These are phyloP conservation scores for Chelonoidis abingdonii DNA, from an alignment of 2,113 vertebrate genomes.

Conservation along the genomic window DNA sequence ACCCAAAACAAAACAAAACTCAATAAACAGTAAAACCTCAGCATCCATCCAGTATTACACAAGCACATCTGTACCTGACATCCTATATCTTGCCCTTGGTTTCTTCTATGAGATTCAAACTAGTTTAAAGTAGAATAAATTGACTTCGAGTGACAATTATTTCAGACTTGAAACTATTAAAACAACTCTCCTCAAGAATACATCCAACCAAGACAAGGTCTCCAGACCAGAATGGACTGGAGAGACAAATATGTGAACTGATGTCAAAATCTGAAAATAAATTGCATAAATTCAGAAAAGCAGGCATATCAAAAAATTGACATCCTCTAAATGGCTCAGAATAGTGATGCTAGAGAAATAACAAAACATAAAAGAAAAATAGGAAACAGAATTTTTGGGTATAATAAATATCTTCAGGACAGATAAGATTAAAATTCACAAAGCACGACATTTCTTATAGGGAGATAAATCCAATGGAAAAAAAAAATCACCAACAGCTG, in stretches of 20 bases:
- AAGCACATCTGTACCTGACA: neutral
- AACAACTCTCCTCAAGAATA: neutral
- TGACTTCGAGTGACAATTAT: neutral
- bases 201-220: neutral
- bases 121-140: neutral
- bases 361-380: neutral
- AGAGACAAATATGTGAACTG: neutral
- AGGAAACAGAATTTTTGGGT: neutral
- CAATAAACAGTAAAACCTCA: neutral
- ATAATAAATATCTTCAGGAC: neutral
- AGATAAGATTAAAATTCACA: neutral
- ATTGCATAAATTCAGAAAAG: neutral
- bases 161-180: neutral
- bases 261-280: neutral
- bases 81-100: neutral
- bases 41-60: neutral
- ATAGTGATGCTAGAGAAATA: neutral
- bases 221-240: neutral
- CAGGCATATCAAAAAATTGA: neutral
- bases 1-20: neutral
- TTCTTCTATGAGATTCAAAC: neutral
- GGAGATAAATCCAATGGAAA: neutral
- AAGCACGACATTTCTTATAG: neutral
- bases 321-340: neutral
- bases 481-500: neutral